A percentile compares a stretch with the other conserved stretches of the same genome.
Conservation (phyloP, 1,140 invertebrate species). For the Euschistus heros region DNA sequence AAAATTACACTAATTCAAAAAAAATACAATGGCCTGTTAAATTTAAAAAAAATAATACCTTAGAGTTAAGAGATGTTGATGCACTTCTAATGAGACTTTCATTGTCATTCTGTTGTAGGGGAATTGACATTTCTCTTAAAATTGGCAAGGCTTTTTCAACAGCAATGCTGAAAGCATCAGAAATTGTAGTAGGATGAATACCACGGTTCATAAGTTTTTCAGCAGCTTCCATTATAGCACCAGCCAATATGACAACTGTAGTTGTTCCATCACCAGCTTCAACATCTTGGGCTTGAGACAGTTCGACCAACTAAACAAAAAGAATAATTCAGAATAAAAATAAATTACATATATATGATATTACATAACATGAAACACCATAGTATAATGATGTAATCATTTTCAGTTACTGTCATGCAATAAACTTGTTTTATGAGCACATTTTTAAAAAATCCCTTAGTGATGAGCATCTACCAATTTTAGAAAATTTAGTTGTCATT, state of each 20-base stretch:
- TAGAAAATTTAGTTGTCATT: too few relatives aligned
- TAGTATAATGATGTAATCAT: too few relatives aligned
- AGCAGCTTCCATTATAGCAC: constrained; percentile 87
- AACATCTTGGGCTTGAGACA: constrained; percentile 96
- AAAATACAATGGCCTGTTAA: too few relatives aligned
- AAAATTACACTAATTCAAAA: too few relatives aligned
- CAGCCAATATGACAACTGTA: constrained; percentile 91
- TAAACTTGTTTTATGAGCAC: too few relatives aligned
- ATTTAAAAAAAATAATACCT: constrained; percentile 45
- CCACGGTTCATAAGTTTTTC: constrained; percentile 87
- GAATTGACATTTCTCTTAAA: constrained; percentile 71
- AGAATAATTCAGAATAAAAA: not conserved
- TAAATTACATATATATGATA: not conserved
- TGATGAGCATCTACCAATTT: too few relatives aligned
- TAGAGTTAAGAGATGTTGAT: constrained; percentile 95
- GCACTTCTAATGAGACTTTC: constrained; percentile 86
- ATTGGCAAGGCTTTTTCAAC: constrained; percentile 77
- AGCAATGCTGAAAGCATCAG: constrained; percentile 91
- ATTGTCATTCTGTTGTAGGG: constrained; percentile 78
- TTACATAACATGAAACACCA: too few relatives aligned
- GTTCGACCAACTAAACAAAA: constrained; percentile 73
- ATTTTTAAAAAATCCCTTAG: too few relatives aligned
- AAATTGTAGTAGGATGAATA: constrained; percentile 95
- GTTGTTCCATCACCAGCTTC: constrained; percentile 99
- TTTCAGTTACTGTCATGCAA: too few relatives aligned